Evolutionary conservation across 2,797 vertebrate species (phyloP).

Genomic region (Lithobates sylvaticus): DNA sequence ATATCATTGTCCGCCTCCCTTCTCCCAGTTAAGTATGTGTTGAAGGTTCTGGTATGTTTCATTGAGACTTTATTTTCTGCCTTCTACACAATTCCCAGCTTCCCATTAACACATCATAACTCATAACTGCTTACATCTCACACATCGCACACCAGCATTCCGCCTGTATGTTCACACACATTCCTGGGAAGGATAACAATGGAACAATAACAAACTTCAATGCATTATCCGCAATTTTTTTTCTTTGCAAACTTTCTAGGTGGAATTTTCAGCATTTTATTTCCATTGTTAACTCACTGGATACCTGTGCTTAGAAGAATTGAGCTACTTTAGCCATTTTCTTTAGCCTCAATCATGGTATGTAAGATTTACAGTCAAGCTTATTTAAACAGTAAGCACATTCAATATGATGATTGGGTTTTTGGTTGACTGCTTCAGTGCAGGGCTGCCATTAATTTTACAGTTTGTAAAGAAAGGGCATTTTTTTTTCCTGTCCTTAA

Average conservation of each 20-base stretch:
- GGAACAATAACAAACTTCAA: slow-evolving; percentile 22
- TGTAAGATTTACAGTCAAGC: too few species aligned
- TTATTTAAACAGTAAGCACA: too few species aligned
- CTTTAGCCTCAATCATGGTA: too few species aligned
- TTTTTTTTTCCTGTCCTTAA: too few species aligned
- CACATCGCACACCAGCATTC: slow-evolving; percentile 23
- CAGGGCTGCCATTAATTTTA: too few species aligned
- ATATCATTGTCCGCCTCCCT: slow-evolving; percentile 17
- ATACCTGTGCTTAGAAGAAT: too few species aligned
- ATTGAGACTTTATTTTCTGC: slow-evolving; percentile 35
- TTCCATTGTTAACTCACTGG: too few species aligned
- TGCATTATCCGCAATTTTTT: neutral
- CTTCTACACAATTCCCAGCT: slow-evolving; percentile 49
- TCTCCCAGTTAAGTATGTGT: slow-evolving; percentile 40
- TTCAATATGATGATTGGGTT: too few species aligned
- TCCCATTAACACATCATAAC: slow-evolving; percentile 50
- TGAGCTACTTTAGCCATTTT: too few species aligned
- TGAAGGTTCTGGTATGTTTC: slow-evolving; percentile 49
- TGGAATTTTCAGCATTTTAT: neutral
- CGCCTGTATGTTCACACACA: slow-evolving; percentile 22
- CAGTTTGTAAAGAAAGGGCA: too few species aligned
- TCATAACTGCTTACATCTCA: slow-evolving; percentile 28
- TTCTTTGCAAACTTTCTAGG: neutral
- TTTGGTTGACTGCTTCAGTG: too few species aligned
- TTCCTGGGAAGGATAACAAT: slow-evolving; percentile 35